Conservation (phyloP, 2,888 invertebrate genomes). For the Xestia c-nigrum region DNA sequence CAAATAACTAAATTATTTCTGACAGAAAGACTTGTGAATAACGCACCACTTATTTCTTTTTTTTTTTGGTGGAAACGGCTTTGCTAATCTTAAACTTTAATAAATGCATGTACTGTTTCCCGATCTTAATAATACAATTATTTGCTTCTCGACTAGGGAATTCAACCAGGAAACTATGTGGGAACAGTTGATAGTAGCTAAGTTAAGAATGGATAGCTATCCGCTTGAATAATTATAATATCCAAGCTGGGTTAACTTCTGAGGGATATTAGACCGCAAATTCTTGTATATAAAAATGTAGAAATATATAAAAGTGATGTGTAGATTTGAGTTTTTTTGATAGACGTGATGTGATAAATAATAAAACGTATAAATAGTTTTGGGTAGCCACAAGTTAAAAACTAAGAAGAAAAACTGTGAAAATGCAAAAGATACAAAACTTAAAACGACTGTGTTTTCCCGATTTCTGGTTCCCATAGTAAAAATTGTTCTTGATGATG, state of each 20-base stretch:
- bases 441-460: not conserved
- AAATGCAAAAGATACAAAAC: not conserved
- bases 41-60: not conserved
- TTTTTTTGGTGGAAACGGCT: not conserved
- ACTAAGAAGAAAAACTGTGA: too few species aligned
- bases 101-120: not conserved
- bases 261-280: constrained; percentile 7
- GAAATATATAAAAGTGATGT: not conserved
- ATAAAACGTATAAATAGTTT: not conserved
- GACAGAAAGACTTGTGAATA: not conserved
- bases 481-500: not conserved
- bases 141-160: constrained; percentile 11
- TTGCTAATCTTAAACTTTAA: not conserved
- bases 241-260: constrained; percentile 15
- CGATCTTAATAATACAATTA: constrained; percentile 24
- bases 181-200: constrained; percentile 45
- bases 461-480: not conserved
- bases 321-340: not conserved
- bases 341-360: not conserved
- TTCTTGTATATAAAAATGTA: not conserved
- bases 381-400: too few species aligned
- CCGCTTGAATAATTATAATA: constrained; percentile 49
- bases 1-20: not conserved
- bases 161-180: constrained; percentile 40
- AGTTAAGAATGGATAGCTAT: constrained; percentile 30